Conservation (phyloP, 2,888 invertebrate genomes). For the Steinernema scapterisci region DNA sequence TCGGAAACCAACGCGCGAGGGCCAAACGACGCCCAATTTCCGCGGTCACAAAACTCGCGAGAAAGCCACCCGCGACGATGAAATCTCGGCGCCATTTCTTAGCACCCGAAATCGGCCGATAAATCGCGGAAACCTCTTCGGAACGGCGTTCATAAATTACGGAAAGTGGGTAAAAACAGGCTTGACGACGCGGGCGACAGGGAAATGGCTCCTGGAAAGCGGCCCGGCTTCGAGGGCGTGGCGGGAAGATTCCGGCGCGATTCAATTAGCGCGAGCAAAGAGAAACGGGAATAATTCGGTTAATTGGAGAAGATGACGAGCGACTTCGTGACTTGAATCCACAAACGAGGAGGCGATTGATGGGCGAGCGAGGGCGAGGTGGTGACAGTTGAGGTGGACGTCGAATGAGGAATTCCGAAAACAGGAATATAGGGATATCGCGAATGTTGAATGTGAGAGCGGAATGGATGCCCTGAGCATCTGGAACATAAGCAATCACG, state of each 20-base stretch:
- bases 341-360: background rate
- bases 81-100: too few relatives aligned
- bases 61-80: too few relatives aligned
- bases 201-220: background rate
- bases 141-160: constrained; percentile 2
- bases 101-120: background rate
- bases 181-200: background rate
- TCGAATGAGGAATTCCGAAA: background rate
- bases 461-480: too few relatives aligned
- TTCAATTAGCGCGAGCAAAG: constrained; percentile 3
- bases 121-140: background rate
- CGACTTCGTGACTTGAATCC: background rate
- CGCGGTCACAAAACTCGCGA: background rate
- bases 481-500: too few relatives aligned
- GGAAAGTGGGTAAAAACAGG: background rate
- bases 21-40: background rate
- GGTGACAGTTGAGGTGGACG: background rate
- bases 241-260: constrained; percentile 11
- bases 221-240: background rate
- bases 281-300: constrained; percentile 2
- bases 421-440: background rate
- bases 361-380: too few relatives aligned
- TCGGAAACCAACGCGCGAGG: background rate
- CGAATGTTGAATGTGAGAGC: too few relatives aligned
- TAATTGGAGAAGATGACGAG: constrained; percentile 8